Conservation (phyloP, 2,113 vertebrate species). For the Sminthopsis crassicaudata region DNA sequence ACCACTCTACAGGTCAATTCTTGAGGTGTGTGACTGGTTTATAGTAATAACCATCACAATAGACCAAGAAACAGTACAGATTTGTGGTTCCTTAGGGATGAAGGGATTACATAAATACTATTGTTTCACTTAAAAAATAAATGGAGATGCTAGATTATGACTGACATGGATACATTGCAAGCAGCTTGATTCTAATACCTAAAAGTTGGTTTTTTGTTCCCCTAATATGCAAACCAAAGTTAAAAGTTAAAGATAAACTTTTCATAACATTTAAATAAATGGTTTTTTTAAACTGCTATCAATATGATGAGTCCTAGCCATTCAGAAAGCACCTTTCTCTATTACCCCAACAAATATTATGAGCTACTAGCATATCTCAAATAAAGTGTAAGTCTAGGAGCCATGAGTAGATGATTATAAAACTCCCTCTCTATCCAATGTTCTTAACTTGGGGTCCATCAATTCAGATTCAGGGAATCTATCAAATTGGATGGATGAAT, state of each 20-base stretch:
- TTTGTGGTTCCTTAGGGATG: background rate
- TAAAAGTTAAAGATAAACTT: background rate
- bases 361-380: background rate
- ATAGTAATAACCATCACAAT: background rate
- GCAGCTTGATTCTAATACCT: background rate
- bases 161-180: background rate
- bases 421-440: background rate
- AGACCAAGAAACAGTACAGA: background rate
- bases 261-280: background rate
- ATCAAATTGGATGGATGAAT: background rate
- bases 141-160: background rate
- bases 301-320: background rate
- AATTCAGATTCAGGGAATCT: background rate
- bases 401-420: background rate
- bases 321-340: background rate
- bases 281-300: background rate
- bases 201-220: background rate
- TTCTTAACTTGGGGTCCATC: background rate
- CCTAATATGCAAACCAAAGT: background rate
- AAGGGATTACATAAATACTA: background rate
- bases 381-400: background rate
- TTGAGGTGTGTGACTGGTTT: background rate
- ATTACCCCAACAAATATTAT: background rate
- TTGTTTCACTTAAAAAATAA: background rate
- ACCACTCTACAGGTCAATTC: background rate